These are phyloP conservation scores for Chaetorhynchus papuensis DNA, from an alignment of 2,113 vertebrate species.

Conservation along the genomic window DNA sequence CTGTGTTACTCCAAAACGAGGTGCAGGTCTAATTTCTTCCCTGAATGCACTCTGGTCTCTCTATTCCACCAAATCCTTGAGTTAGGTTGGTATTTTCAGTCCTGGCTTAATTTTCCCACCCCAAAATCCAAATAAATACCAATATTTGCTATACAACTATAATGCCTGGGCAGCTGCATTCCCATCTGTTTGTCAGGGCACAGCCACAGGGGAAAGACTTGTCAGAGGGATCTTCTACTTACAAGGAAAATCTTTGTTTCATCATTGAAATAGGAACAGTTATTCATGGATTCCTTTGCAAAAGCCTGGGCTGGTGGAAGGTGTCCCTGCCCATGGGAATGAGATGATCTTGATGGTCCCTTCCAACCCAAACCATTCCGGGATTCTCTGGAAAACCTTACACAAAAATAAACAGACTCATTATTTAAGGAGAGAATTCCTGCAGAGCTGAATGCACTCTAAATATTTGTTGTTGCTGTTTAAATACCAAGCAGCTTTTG, in stretches of 20 bases:
- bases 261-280: not conserved
- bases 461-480: not conserved
- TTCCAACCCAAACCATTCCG: fast-evolving
- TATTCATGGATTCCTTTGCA: not conserved
- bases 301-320: not conserved
- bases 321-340: not conserved
- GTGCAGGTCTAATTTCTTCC: not conserved
- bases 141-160: not conserved
- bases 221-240: not conserved
- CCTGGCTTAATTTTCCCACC: not conserved
- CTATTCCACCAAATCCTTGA: not conserved
- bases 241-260: not conserved
- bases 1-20: not conserved
- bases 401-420: not conserved
- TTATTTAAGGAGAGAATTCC: not conserved
- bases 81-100: not conserved
- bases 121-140: not conserved
- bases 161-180: not conserved
- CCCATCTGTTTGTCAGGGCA: not conserved
- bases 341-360: not conserved
- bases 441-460: not conserved
- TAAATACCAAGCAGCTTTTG: not conserved
- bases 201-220: not conserved
- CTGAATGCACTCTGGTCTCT: not conserved
- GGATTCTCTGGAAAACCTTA: not conserved